These are phyloP conservation scores for Acrossocheilus wenchowensis DNA, from an alignment of 2,797 vertebrate genomes.

Conservation along the genomic window DNA sequence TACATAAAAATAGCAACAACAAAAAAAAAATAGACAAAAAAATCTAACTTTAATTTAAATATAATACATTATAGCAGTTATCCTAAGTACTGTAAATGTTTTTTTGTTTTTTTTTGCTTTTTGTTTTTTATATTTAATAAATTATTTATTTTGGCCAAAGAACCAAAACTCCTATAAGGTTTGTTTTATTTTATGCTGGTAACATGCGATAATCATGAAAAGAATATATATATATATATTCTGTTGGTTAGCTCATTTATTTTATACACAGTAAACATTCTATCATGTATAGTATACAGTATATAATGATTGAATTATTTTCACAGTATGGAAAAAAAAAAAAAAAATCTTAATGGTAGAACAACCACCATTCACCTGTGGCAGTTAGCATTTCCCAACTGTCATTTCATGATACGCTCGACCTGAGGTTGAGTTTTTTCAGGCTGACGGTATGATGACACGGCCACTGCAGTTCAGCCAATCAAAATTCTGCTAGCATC, in stretches of 20 bases:
- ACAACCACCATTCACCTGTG: background rate
- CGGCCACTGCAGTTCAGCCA: background rate
- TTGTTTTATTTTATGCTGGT: no score
- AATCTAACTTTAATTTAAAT: no score
- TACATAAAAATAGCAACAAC: no score
- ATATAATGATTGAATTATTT: background rate
- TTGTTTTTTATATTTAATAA: no score
- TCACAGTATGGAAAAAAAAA: background rate
- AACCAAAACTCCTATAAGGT: no score
- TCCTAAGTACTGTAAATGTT: no score
- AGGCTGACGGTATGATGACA: conserved; percentile 5
- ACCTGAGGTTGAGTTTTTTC: conserved; percentile 6
- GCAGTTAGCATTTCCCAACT: background rate
- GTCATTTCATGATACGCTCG: conserved; percentile 13
- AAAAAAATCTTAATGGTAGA: background rate
- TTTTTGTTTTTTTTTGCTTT: no score
- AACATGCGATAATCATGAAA: no score
- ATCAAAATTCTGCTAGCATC: background rate
- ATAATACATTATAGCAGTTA: no score
- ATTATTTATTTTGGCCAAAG: no score
- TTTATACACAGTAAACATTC: background rate
- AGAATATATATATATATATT: no score
- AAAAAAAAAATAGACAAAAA: no score
- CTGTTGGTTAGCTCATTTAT: background rate
- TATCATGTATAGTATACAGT: background rate